A percentile compares a stretch with the other conserved stretches of the same genome.
These are phyloP conservation scores for Channa argus DNA, from an alignment of 2,113 vertebrate genomes.

Conservation along the genomic window DNA sequence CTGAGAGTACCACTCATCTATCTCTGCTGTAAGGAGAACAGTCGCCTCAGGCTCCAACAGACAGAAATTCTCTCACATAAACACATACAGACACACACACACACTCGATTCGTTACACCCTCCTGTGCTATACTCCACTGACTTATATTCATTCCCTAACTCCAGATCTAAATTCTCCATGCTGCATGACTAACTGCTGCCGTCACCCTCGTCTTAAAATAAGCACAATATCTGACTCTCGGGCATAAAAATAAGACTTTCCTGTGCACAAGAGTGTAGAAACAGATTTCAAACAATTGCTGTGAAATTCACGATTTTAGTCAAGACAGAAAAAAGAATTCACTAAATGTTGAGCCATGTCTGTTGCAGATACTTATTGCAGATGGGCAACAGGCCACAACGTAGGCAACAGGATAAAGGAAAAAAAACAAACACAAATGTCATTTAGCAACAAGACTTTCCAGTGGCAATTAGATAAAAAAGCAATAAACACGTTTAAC, in stretches of 20 bases:
- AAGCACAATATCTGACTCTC: slow-evolving; percentile 33
- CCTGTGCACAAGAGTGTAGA: background rate
- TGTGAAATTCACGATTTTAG: slow-evolving; percentile 31
- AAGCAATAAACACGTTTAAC: background rate
- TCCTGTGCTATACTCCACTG: slow-evolving; percentile 22
- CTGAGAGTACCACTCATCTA: slow-evolving; percentile 60
- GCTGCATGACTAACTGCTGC: slow-evolving; percentile 39
- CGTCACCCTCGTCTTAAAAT: slow-evolving; percentile 50
- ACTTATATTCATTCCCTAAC: slow-evolving; percentile 43
- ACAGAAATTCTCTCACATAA: slow-evolving; percentile 34
- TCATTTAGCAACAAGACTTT: slow-evolving; percentile 64
- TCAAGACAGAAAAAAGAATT: slow-evolving; percentile 38
- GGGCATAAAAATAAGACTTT: slow-evolving; percentile 38
- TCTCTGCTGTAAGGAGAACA: slow-evolving; percentile 53
- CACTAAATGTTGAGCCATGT: background rate
- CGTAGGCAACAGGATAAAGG: slow-evolving; percentile 41
- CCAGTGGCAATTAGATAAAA: slow-evolving; percentile 35
- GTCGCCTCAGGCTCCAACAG: slow-evolving; percentile 41
- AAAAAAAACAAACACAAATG: slow-evolving; percentile 21
- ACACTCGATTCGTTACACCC: slow-evolving; percentile 37
- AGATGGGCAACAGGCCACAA: slow-evolving; percentile 66
- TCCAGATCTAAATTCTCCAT: slow-evolving; percentile 40
- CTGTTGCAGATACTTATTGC: slow-evolving; percentile 37
- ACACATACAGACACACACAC: slow-evolving; percentile 1
- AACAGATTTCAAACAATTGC: slow-evolving; percentile 15